These are phyloP conservation scores for Gnatocerus cornutus DNA, from an alignment of 2,888 invertebrate species.

Conservation along the genomic window DNA sequence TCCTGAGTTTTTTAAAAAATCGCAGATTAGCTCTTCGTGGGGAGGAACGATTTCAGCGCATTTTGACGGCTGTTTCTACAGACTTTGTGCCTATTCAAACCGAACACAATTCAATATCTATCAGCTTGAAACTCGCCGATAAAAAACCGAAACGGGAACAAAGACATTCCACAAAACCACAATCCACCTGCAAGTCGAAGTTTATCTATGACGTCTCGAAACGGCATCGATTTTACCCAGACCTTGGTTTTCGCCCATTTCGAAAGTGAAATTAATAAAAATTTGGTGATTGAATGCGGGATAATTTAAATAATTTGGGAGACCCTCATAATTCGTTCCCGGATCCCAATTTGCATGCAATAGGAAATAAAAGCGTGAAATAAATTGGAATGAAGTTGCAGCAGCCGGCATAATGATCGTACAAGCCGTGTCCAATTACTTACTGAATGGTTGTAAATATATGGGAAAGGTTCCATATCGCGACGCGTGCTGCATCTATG, in stretches of 20 bases:
- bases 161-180: constrained; percentile 40
- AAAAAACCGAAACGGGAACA: constrained; percentile 22
- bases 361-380: constrained; percentile 29
- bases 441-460: neutral
- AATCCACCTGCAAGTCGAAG: constrained; percentile 28
- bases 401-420: constrained; percentile 20
- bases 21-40: too few species aligned
- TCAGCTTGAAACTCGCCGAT: neutral
- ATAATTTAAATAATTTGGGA: constrained; percentile 22
- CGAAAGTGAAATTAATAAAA: constrained; percentile 21
- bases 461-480: neutral
- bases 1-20: too few species aligned
- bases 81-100: too few species aligned
- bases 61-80: too few species aligned
- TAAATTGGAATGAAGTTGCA: constrained; percentile 35
- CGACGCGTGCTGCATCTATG: constrained; percentile 1
- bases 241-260: constrained; percentile 16
- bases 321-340: constrained; percentile 31
- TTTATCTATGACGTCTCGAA: constrained; percentile 17
- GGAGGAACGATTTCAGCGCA: too few species aligned
- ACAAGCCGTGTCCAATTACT: constrained; percentile 31
- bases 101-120: too few species aligned
- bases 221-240: constrained; percentile 17
- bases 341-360: constrained; percentile 35
- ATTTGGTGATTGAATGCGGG: constrained; percentile 21